A percentile compares a stretch with the other conserved stretches of the same genome.
Conservation (phyloP, 2,888 invertebrate genomes). For the Drosophila acutilabella region DNA sequence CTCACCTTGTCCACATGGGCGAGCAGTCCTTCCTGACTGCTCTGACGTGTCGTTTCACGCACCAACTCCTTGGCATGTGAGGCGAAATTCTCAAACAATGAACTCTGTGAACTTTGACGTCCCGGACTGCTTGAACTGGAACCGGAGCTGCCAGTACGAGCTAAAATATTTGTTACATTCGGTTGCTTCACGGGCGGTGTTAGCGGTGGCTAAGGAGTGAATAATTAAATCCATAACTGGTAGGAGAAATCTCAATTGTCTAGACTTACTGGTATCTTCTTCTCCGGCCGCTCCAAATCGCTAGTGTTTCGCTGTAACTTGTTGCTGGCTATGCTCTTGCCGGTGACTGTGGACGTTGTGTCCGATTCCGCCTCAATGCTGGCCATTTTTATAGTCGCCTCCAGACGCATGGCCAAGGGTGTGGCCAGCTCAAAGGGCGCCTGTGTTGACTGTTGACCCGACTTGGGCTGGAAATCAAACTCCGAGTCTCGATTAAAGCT, state of each 20-base stretch:
- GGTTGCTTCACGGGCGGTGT: conserved; percentile 79
- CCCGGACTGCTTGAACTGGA: conserved; percentile 86
- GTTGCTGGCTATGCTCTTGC: conserved; percentile 89
- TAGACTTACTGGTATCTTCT: conserved; percentile 78
- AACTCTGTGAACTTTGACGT: conserved; percentile 93
- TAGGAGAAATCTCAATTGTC: too few relatives aligned
- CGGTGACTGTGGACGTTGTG: conserved; percentile 91
- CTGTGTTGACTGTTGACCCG: conserved; percentile 69
- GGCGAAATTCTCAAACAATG: conserved; percentile 94
- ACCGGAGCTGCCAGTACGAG: conserved; percentile 88
- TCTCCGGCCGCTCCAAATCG: conserved; percentile 75
- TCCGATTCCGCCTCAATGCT: conserved; percentile 89
- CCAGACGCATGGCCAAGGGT: conserved; percentile 77
- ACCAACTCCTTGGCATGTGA: conserved; percentile 95
- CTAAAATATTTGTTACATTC: conserved; percentile 86
- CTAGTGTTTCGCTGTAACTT: conserved; percentile 83
- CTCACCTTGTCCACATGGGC: conserved; percentile 96
- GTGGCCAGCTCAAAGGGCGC: conserved; percentile 76
- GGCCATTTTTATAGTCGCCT: conserved; percentile 80
- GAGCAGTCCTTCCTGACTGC: conserved; percentile 94
- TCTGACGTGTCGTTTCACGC: conserved; percentile 93
- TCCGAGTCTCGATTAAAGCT: conserved; percentile 90
- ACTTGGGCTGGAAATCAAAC: conserved; percentile 87
- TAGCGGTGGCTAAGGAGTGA: conserved; percentile 62
- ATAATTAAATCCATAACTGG: not conserved